Evolutionary conservation across 2,113 vertebrate genomes (phyloP).

Genomic region (Alaudala cheleensis): DNA sequence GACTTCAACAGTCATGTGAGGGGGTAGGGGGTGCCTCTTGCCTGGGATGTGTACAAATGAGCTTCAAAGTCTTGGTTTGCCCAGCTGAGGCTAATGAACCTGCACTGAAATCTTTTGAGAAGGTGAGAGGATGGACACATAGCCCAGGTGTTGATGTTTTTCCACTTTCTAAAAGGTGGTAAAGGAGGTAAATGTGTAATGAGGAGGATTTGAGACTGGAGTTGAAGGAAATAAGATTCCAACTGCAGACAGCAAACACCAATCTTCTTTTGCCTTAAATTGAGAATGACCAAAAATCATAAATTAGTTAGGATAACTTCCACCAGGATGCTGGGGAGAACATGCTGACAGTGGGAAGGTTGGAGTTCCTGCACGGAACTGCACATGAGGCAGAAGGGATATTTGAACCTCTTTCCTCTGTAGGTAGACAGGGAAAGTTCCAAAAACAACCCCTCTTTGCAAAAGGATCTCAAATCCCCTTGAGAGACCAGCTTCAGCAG

Average conservation of each 20-base stretch:
- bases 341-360: neutral
- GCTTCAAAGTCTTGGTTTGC: neutral
- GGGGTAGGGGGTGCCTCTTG: neutral
- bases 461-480: neutral
- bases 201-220: neutral
- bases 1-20: neutral
- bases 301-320: neutral
- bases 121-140: neutral
- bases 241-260: neutral
- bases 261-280: neutral
- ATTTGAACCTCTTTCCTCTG: neutral
- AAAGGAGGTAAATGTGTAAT: neutral
- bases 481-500: neutral
- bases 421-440: neutral
- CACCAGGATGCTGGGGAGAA: neutral
- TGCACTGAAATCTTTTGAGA: neutral
- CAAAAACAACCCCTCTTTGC: neutral
- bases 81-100: neutral
- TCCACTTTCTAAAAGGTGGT: neutral
- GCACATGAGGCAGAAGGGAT: accelerated
- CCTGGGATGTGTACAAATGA: neutral
- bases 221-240: neutral
- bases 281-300: neutral
- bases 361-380: accelerated
- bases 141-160: neutral